phyloP scores from a whole-genome alignment of 2,113 vertebrate species.

The Scatophagus argus region DNA sequence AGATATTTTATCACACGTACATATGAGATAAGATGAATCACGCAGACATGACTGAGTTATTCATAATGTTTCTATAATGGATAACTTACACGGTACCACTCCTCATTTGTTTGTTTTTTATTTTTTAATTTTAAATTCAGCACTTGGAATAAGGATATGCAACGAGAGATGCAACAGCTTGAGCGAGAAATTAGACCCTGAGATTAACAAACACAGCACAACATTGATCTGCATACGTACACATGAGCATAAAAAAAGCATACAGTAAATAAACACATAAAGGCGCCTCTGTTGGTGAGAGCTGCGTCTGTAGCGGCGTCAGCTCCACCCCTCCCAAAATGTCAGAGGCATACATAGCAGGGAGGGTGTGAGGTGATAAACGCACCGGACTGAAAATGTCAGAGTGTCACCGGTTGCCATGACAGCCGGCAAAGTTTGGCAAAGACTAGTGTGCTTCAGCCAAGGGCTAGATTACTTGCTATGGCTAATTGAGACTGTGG shows the following conservation, averaged over 20 bases:
- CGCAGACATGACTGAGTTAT: slow-evolving; percentile 37
- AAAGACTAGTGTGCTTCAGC: slow-evolving; percentile 59
- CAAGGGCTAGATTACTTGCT: slow-evolving; percentile 78
- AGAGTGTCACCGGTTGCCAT: slow-evolving; percentile 79
- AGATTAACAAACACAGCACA: slow-evolving; percentile 31
- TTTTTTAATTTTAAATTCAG: slow-evolving; percentile 10
- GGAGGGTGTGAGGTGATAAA: slow-evolving; percentile 72
- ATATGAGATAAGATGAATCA: slow-evolving; percentile 57
- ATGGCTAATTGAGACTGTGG: slow-evolving; percentile 67
- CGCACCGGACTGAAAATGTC: slow-evolving; percentile 77
- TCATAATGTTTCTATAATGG: slow-evolving; percentile 56
- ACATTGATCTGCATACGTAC: slow-evolving; percentile 18
- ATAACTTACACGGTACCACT: slow-evolving; percentile 34
- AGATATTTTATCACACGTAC: slow-evolving; percentile 29
- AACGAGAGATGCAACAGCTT: slow-evolving; percentile 31
- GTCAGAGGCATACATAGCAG: slow-evolving; percentile 67
- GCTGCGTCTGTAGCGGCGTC: slow-evolving; percentile 32
- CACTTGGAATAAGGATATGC: slow-evolving; percentile 20
- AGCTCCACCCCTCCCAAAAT: slow-evolving; percentile 66
- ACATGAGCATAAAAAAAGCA: slow-evolving; percentile 23
- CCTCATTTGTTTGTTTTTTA: neutral
- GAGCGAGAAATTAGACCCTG: slow-evolving; percentile 39
- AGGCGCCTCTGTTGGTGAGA: neutral
- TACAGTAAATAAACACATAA: slow-evolving; percentile 13
- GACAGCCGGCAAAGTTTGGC: slow-evolving; percentile 81